phyloP scores from a whole-genome alignment of 2,888 invertebrate species.

The Dolichomitus sp. region DNA sequence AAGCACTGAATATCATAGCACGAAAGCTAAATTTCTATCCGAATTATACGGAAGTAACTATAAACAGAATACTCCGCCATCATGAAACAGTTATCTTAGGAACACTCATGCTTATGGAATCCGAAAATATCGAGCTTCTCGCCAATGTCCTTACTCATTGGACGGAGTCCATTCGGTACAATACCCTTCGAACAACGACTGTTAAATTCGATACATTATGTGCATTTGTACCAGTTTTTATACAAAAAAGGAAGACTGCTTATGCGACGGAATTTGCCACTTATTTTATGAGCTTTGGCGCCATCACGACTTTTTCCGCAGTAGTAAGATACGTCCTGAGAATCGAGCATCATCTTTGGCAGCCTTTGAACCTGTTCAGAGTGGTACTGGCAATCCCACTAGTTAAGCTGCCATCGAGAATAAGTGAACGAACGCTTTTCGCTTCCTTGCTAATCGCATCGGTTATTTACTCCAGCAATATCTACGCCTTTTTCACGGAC shows the following conservation, averaged over 20 bases:
- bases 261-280: neutral
- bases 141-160: constrained; percentile 3
- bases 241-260: neutral
- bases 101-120: constrained; percentile 3
- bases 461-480: constrained; percentile 53
- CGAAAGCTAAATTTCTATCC: constrained; percentile 67
- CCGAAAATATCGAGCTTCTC: constrained; percentile 44
- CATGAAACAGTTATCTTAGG: neutral
- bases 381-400: constrained; percentile 61
- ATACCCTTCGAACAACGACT: constrained; percentile 21
- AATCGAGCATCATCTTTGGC: constrained; percentile 58
- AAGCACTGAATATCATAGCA: constrained; percentile 17
- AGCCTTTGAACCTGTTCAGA: constrained; percentile 38
- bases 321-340: constrained; percentile 27
- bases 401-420: constrained; percentile 9
- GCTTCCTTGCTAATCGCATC: constrained; percentile 59
- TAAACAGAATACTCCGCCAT: neutral
- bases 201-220: constrained; percentile 53
- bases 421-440: constrained; percentile 58
- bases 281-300: constrained; percentile 11
- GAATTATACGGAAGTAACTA: neutral
- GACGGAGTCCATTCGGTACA: neutral
- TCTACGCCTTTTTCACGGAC: constrained; percentile 63
- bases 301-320: constrained; percentile 38
- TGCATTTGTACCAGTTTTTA: constrained; percentile 56